Base-by-base conservation (phyloP, 2,888 invertebrate species). In the Margaritifera margaritifera region DNA sequence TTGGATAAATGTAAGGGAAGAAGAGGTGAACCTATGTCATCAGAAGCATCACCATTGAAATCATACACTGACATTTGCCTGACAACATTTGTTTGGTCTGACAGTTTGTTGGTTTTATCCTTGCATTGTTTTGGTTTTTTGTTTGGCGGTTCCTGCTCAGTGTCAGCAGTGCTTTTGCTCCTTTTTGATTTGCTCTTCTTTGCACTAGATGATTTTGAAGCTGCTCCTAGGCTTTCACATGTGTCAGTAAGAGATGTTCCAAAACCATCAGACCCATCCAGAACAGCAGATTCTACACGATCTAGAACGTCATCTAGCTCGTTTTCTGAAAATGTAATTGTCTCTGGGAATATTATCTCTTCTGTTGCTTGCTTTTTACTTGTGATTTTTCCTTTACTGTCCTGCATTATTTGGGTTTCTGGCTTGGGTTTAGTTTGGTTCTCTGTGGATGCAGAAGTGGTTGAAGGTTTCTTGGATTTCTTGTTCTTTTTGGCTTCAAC, bases 261-360 rank as follows among this genome's bases (percentile, higher is more conserved):
- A 42, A 42, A 42, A 42, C 42, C 42, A 42, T 42, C 42, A 11
- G 42, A 8, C 42, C 42, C 42, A 2, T 42, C 42, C 15, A 42
- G 42, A 42, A 42, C 42, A 42, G 42, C 42, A 42, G 42, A 83
- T 73, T 88, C 88, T 19, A 88, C 86, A 65, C 87, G 87, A 68
- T 88, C 87, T n/a, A 88, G 72, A 4, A 88, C 87, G 67, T 83
- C 85, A 8, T 78, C 80, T 31, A 88, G 66, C 58, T 88, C 86
- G 66, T 79, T 86, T 65, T 83, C 87, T 59, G 80, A 77, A 71
- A 88, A 88, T 42, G 80, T 84, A 27, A 87, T 86, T 57, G 78
- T 82, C 50, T 86, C 87, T 8, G 87, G 86, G 57, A 87, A 78
- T 62, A 66, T 66, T 31, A 68, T 64, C 22, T 69, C 50, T 50